These are phyloP conservation scores for Alcedo atthis DNA, from an alignment of 2,797 vertebrate genomes.

Conservation along the genomic window DNA sequence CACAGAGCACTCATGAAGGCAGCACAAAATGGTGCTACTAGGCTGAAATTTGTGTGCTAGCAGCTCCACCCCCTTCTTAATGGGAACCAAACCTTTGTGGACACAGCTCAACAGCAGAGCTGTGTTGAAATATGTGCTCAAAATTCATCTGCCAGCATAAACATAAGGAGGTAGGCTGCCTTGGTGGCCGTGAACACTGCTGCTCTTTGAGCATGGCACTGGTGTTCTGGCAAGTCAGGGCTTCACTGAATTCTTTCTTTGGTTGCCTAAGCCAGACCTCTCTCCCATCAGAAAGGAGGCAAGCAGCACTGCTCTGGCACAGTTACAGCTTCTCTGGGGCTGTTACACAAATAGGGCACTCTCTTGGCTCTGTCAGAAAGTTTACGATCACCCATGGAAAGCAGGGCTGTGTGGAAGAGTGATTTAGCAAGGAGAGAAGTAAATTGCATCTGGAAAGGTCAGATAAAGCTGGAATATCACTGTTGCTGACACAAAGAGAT, in stretches of 20 bases:
- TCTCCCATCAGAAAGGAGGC: not conserved
- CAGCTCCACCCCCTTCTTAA: not conserved
- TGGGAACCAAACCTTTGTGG: conserved; percentile 1
- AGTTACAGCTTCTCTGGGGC: conserved; percentile 54
- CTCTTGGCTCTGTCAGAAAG: conserved; percentile 69
- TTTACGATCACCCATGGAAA: conserved; percentile 46
- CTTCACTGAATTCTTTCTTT: not conserved
- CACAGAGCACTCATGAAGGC: not conserved
- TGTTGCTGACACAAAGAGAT: not conserved
- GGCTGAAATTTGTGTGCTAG: not conserved
- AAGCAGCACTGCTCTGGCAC: not conserved
- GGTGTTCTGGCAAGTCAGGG: not conserved
- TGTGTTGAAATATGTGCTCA: conserved; percentile 15
- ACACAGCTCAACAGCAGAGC: not conserved
- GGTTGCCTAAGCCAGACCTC: not conserved
- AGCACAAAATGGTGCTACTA: not conserved
- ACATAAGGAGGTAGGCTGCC: not conserved
- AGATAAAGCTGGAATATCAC: conserved; percentile 53
- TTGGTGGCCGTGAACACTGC: not conserved
- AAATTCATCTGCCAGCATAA: not conserved
- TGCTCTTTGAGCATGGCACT: not conserved
- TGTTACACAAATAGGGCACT: conserved; percentile 74
- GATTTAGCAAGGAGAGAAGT: conserved; percentile 4
- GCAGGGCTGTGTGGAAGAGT: not conserved
- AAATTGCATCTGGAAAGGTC: conserved; percentile 57